These are phyloP conservation scores for Doryteuthis pealeii DNA, from an alignment of 1,140 invertebrate genomes.

Conservation along the genomic window DNA sequence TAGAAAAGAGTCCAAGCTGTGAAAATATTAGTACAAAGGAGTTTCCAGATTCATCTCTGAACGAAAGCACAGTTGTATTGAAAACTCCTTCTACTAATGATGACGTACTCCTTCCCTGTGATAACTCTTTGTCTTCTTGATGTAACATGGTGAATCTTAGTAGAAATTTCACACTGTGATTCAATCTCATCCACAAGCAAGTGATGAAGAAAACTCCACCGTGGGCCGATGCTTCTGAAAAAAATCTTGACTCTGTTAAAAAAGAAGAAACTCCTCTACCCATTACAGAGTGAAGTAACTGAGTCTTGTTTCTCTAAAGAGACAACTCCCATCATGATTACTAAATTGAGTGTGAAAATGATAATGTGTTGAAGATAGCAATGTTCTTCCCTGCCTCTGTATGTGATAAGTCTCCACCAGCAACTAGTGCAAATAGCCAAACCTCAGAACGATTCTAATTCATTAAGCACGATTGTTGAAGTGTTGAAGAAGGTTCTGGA, in stretches of 20 bases:
- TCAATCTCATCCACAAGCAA: not conserved
- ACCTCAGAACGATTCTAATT: not conserved
- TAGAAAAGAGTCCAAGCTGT: not conserved
- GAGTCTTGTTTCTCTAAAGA: too few species aligned
- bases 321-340: too few species aligned
- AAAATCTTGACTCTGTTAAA: not conserved
- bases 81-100: not conserved
- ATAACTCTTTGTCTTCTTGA: not conserved
- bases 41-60: not conserved
- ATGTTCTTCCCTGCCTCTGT: too few species aligned
- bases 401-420: not conserved
- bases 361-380: too few species aligned
- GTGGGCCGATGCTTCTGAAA: not conserved
- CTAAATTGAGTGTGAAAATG: too few species aligned
- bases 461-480: not conserved
- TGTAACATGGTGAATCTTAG: not conserved
- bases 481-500: conserved; percentile 10
- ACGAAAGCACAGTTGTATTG: not conserved
- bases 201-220: not conserved
- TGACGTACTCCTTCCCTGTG: not conserved
- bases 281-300: too few species aligned
- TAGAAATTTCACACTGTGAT: not conserved
- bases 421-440: not conserved
- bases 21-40: not conserved
- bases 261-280: not conserved